These are phyloP conservation scores for Drymodes brunneopygia DNA, from an alignment of 2,113 vertebrate genomes.

Conservation along the genomic window DNA sequence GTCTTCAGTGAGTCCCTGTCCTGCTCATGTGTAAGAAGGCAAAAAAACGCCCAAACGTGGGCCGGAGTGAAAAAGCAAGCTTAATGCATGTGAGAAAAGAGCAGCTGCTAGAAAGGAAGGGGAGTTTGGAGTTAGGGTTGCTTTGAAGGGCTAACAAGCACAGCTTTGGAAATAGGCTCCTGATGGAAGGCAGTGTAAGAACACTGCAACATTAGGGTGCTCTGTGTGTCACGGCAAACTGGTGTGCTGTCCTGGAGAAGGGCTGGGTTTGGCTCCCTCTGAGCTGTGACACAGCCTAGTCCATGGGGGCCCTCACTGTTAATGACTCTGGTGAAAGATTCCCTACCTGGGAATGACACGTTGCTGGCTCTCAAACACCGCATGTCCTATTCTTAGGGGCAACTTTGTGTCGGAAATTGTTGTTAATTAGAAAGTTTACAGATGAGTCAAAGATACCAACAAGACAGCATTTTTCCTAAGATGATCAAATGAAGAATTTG, in stretches of 20 bases:
- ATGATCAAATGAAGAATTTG: not conserved
- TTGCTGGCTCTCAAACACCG: not conserved
- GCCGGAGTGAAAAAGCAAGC: fast-evolving
- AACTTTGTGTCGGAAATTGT: not conserved
- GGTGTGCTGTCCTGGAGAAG: not conserved
- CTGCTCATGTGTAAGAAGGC: not conserved
- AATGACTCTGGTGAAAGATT: not conserved
- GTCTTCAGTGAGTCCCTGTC: not conserved
- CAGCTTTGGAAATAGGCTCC: not conserved
- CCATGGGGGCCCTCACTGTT: not conserved
- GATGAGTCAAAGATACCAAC: not conserved
- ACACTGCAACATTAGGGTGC: fast-evolving
- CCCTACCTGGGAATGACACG: fast-evolving
- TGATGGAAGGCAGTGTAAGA: not conserved
- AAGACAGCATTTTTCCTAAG: not conserved
- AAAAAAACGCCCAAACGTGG: not conserved
- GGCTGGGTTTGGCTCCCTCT: not conserved
- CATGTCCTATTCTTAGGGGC: not conserved
- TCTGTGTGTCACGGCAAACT: not conserved
- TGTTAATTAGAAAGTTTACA: not conserved
- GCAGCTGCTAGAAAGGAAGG: not conserved
- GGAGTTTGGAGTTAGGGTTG: not conserved
- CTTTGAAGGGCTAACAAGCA: not conserved
- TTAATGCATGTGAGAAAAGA: not conserved
- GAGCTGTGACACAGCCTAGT: fast-evolving